Conservation (phyloP, 2,797 vertebrate genomes). For the Muraenolepis orangiensis region DNA sequence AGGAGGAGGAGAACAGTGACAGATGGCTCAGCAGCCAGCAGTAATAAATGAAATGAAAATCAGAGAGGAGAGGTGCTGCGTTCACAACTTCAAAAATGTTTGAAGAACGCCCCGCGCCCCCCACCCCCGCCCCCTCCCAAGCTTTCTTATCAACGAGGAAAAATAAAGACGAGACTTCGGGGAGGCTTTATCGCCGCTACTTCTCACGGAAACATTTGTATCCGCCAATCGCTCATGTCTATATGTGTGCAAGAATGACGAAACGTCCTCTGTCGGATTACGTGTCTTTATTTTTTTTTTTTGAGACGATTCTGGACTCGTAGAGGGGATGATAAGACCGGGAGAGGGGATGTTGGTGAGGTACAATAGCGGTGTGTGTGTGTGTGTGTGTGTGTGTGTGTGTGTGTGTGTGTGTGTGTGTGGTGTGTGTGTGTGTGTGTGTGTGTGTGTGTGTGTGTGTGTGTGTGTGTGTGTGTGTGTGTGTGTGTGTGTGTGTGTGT, state of each 20-base stretch:
- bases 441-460: neutral
- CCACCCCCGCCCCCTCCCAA: no score
- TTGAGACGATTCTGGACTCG: no score
- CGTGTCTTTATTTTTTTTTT: neutral
- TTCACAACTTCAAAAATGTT: neutral
- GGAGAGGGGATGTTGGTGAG: neutral
- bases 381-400: neutral
- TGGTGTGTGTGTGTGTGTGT: no score
- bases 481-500: no score
- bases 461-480: neutral
- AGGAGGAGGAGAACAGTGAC: slow-evolving; percentile 33
- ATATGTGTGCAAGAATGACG: neutral
- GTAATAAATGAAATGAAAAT: neutral
- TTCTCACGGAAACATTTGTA: neutral
- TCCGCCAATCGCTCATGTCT: neutral
- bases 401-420: neutral
- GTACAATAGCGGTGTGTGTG: neutral
- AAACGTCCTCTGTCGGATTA: neutral
- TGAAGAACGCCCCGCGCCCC: neutral
- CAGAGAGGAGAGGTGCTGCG: neutral
- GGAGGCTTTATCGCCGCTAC: neutral
- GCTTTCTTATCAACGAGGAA: neutral
- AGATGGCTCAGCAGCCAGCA: slow-evolving; percentile 20
- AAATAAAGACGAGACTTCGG: neutral
- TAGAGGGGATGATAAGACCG: neutral